A percentile compares a stretch with the other conserved stretches of the same genome.
Evolutionary conservation across 1,140 invertebrate genomes (phyloP).

Genomic region (Solenopsis invicta): DNA sequence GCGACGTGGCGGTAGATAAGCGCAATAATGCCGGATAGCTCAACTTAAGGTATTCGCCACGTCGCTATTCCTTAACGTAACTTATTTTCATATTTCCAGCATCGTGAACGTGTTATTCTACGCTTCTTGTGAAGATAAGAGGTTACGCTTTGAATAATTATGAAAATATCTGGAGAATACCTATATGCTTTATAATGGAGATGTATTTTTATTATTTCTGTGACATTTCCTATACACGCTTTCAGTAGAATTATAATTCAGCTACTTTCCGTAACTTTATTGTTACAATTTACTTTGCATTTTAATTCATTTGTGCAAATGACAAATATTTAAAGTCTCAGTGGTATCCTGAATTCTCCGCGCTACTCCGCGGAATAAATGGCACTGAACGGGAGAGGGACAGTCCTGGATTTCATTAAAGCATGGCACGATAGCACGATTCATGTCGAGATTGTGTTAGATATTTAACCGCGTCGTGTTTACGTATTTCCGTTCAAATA

Average conservation of each 20-base stretch:
- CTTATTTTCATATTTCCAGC: neutral
- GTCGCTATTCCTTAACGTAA: neutral
- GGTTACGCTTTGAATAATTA: neutral
- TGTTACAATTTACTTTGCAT: neutral
- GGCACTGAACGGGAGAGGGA: constrained; percentile 14
- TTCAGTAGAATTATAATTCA: neutral
- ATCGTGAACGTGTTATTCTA: neutral
- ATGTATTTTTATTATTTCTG: constrained; percentile 8
- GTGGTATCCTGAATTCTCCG: neutral
- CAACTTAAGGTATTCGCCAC: constrained; percentile 6
- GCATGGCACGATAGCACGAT: constrained; percentile 27
- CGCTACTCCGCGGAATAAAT: constrained; percentile 8
- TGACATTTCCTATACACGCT: neutral
- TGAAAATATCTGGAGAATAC: neutral
- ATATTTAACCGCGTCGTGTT: constrained; percentile 36
- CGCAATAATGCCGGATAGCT: neutral
- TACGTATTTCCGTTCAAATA: constrained; percentile 45
- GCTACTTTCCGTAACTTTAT: neutral
- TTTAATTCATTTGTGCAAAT: constrained; percentile 28
- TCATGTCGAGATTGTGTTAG: constrained; percentile 22
- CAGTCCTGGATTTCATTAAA: constrained; percentile 49
- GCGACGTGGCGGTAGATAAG: neutral
- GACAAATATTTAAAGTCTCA: constrained; percentile 37
- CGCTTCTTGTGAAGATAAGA: neutral
- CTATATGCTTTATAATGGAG: neutral